Base-by-base conservation (phyloP, 1,140 invertebrate species). In the Cardiocondyla obscurior region DNA sequence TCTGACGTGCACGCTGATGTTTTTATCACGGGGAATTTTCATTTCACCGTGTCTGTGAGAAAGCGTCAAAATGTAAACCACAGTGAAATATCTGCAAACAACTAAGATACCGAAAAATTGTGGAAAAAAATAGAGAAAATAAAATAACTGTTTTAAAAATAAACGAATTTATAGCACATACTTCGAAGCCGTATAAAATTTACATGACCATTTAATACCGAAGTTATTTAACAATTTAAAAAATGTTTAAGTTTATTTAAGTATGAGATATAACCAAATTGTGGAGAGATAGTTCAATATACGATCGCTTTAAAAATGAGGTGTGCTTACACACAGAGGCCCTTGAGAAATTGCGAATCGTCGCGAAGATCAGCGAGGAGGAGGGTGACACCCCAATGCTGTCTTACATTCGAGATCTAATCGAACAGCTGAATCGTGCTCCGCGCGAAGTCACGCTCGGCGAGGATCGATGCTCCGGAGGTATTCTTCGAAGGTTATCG, bases 371-470 rank as follows among this genome's bases (percentile, higher is more conserved):
- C 22, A 85, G 76, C 7, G 65, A 87, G 25, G 87, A 85, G 14
- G 88, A 88, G 25, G 83, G 85, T 0, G 89, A 91, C 67, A 73
- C 57, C 0, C 74, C 72, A 2, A 87, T 53, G 58, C 22, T 89
- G 8, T 81, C 81, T 39, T 92, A 92, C 62, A 85, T 92, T 55
- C 70, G 65, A 30, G 83, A 92, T 57, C 83, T 92, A 22, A 89
- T 91, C 70, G 62, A 84, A 19, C 81, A 87, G 44, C 62, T 92
- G 33, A 57, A 55, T 16, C 36, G 12, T 36, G 62, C 77, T n/a
- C 74, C 90, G 12, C 69, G 76, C 25, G 74, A 67, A 57, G 58
- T 55, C 28, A 58, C 72, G 14, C 55, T 67, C 46, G 42, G 14
- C 19, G 49, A 69, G 58, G 42, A 51, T 67, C 46, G 33, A 77